Conservation (phyloP, 1,140 invertebrate species). For the Drosophila rufa region DNA sequence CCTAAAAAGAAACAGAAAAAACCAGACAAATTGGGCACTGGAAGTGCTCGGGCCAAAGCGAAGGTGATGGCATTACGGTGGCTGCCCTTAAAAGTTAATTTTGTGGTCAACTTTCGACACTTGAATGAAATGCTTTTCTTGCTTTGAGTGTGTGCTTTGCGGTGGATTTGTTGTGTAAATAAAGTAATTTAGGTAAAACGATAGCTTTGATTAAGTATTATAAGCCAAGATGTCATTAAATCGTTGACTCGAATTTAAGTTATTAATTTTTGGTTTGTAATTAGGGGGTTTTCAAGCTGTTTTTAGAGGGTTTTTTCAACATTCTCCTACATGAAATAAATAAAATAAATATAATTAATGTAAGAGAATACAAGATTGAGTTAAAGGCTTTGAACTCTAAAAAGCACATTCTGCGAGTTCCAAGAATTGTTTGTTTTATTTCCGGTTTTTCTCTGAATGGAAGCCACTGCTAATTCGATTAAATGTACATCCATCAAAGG, state of each 20-base stretch:
- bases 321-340: neutral
- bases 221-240: neutral
- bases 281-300: neutral
- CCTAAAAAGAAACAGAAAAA: constrained; percentile 12
- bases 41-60: constrained; percentile 52
- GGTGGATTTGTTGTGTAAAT: constrained; percentile 57
- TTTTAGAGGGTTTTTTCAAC: neutral
- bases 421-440: neutral
- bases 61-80: constrained; percentile 54
- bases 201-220: constrained; percentile 3
- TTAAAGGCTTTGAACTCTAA: neutral
- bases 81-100: constrained; percentile 63
- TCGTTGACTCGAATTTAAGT: too few species aligned
- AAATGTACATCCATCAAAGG: constrained; percentile 53
- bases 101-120: constrained; percentile 55
- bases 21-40: constrained; percentile 57
- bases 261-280: neutral
- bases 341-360: neutral
- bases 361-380: too few species aligned
- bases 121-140: constrained; percentile 41
- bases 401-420: neutral
- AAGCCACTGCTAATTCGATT: constrained; percentile 43
- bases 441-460: neutral
- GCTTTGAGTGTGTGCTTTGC: constrained; percentile 27
- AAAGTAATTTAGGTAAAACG: constrained; percentile 16